phyloP scores from a whole-genome alignment of 2,797 vertebrate genomes.

The Micrastur ruficollis region DNA sequence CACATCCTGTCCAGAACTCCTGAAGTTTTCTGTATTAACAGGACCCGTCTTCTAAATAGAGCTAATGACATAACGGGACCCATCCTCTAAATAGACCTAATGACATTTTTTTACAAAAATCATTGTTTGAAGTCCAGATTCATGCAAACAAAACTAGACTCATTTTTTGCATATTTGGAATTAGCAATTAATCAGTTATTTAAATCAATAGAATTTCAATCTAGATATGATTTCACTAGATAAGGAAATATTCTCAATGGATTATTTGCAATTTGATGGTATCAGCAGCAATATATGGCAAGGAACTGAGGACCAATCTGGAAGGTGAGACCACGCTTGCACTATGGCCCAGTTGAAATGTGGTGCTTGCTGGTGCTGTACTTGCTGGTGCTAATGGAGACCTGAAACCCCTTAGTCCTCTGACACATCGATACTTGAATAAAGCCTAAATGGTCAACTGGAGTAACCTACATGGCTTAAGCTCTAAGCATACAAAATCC shows the following conservation, averaged over 20 bases:
- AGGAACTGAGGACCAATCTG: neutral
- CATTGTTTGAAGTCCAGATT: neutral
- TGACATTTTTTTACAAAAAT: neutral
- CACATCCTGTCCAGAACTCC: neutral
- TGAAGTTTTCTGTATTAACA: slow-evolving; percentile 15
- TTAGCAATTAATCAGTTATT: neutral
- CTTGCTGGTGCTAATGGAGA: neutral
- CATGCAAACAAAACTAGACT: neutral
- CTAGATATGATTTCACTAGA: neutral
- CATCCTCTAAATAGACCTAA: neutral
- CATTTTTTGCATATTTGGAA: neutral
- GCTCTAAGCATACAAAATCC: neutral
- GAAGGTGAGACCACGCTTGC: rapidly evolving
- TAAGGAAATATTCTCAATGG: neutral
- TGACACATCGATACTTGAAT: neutral
- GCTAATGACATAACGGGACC: neutral
- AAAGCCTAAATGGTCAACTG: neutral
- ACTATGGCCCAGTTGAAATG: neutral
- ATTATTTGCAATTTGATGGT: neutral
- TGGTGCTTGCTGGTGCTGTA: rapidly evolving
- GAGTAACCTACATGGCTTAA: neutral
- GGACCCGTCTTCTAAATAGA: neutral
- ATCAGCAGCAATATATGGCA: neutral
- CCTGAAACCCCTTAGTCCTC: neutral
- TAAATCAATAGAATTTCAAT: neutral